Base-by-base conservation (phyloP, 2,113 vertebrate species). In the Ailuropoda melanoleuca region DNA sequence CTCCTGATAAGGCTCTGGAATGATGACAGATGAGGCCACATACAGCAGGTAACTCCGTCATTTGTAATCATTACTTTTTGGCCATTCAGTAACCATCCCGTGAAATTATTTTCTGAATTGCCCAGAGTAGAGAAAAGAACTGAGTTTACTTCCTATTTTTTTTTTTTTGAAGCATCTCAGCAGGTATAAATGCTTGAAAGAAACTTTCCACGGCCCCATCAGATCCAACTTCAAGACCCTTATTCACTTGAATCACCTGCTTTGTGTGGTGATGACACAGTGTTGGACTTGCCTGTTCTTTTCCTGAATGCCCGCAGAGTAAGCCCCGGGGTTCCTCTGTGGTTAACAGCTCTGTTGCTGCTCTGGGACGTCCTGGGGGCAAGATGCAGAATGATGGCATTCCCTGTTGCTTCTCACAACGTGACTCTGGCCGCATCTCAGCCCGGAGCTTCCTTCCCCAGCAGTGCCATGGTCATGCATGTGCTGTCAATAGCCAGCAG, bases 21-120 rank as follows among this genome's bases (percentile, higher is more conserved):
- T 96, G 97, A 97, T 98, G 98, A 98, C 98, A 98, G 97, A 98
- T 98, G 97, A 98, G 96, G 93, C 97, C 37, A 11, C n/a, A 39
- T 1, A 5, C 10, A 96, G 90, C 97, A 97, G 98, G 98, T 98
- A 98, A 96, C 97, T 96, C 91, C 74, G 93, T 97, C 98, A 97
- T 98, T 98, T 98, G 97, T 98, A 98, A 98, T 98, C 90, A 98
- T 98, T 98, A 98, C 98, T 96, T 97, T 95, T 81, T 92, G 96
- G 72, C 88, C 83, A 97, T 97, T 98, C 39, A 12, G 26, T 98
- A 98, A 98, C 97, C 97, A 97, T 93, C 97, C 97, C 48, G 62
- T 96, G 95, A 98, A 98, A 98, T 97, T 95, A 85, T 97, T 98
- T 98, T 97, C 86, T 88, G 86, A 97, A 93, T 80, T 96, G 86